A percentile compares a stretch with the other conserved stretches of the same genome.
These are phyloP conservation scores for Colletes latitarsis DNA, from an alignment of 1,140 invertebrate genomes.

Conservation along the genomic window DNA sequence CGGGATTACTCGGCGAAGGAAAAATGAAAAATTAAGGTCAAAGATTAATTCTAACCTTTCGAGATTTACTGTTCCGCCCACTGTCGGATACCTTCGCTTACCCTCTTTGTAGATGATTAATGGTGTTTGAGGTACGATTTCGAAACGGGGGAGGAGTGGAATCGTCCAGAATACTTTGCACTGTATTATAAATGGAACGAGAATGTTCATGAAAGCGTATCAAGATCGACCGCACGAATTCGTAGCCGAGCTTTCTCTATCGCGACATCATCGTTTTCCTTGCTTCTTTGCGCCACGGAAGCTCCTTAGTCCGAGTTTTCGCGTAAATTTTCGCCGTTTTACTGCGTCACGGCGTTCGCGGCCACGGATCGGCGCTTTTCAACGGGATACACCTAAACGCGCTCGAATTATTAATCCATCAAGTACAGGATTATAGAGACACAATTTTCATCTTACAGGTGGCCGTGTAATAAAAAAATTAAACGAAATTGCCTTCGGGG, in stretches of 20 bases:
- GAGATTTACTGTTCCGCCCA: neutral
- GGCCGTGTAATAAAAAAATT: no score
- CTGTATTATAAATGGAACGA: neutral
- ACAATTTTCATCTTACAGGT: no score
- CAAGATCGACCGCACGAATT: neutral
- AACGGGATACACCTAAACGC: neutral
- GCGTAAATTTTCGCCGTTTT: constrained; percentile 4
- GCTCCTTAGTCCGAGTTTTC: neutral
- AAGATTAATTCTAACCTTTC: constrained; percentile 6
- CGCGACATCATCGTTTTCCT: neutral
- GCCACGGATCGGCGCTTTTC: no score
- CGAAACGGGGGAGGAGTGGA: no score
- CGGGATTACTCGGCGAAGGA: neutral
- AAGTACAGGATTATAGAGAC: no score
- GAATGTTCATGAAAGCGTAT: neutral
- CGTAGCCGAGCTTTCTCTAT: constrained; percentile 11
- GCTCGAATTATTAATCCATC: no score
- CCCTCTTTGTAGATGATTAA: neutral
- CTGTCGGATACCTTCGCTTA: neutral
- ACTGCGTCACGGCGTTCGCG: no score
- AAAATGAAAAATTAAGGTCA: neutral
- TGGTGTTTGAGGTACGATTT: neutral
- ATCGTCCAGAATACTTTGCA: neutral
- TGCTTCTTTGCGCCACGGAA: neutral
- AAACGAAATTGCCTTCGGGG: no score